Conservation (phyloP, 2,888 invertebrate species). For the Lymantria dispar region DNA sequence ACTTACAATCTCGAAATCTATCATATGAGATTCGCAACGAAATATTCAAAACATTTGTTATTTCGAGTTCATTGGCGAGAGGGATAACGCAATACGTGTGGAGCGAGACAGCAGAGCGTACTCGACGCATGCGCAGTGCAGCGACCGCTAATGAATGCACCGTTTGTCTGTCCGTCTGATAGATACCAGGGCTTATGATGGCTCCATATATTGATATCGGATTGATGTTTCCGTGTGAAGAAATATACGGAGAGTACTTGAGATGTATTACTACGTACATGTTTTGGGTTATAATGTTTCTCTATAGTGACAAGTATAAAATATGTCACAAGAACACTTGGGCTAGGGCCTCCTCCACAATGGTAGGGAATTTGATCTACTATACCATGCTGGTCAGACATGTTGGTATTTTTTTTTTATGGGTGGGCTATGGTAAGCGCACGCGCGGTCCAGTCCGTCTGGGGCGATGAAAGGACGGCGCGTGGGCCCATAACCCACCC, state of each 20-base stretch:
- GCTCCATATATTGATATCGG: slow-evolving; percentile 13
- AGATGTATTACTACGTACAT: too few species aligned
- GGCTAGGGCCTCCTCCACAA: too few species aligned
- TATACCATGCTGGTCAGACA: too few species aligned
- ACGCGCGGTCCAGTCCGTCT: too few species aligned
- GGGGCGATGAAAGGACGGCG: too few species aligned
- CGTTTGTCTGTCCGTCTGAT: slow-evolving; percentile 39
- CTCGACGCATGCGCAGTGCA: slow-evolving; percentile 42
- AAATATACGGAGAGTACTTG: neutral
- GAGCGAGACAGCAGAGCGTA: slow-evolving; percentile 16
- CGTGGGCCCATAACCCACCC: too few species aligned
- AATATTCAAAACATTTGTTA: slow-evolving; percentile 4
- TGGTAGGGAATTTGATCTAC: too few species aligned
- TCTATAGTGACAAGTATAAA: too few species aligned
- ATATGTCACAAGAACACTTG: too few species aligned
- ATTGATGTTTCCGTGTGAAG: slow-evolving; percentile 34
- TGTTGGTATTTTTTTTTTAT: too few species aligned
- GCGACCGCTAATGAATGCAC: slow-evolving; percentile 47
- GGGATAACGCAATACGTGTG: slow-evolving; percentile 10
- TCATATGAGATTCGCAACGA: neutral
- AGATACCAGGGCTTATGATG: slow-evolving; percentile 29
- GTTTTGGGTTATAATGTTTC: too few species aligned
- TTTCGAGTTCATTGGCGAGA: slow-evolving; percentile 14
- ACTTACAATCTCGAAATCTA: neutral
- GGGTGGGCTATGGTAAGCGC: too few species aligned